Evolutionary conservation across 2,113 vertebrate genomes (phyloP).

Genomic region (Sus scrofa): T2T-Sscrofa CM000824.6:128464501-128465000

Average conservation of each 20-base stretch:
- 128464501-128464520: neutral
- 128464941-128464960: neutral
- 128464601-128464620: conserved; percentile 58
- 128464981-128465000: neutral
- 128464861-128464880: neutral
- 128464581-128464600: conserved; percentile 62
- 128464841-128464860: neutral
- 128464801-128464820: neutral
- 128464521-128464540: conserved; percentile 5
- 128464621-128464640: conserved; percentile 70
- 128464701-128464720: conserved; percentile 21
- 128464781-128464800: neutral
- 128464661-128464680: conserved; percentile 63
- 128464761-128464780: neutral
- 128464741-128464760: conserved; percentile 20
- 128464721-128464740: neutral
- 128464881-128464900: conserved; percentile 8
- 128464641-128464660: conserved; percentile 63
- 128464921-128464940: neutral
- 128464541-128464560: conserved; percentile 29
- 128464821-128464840: neutral
- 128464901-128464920: neutral
- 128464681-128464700: conserved; percentile 61
- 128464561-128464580: neutral
- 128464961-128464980: neutral